Conservation (phyloP, 2,888 invertebrate genomes). For the Catocala fraxini region DNA sequence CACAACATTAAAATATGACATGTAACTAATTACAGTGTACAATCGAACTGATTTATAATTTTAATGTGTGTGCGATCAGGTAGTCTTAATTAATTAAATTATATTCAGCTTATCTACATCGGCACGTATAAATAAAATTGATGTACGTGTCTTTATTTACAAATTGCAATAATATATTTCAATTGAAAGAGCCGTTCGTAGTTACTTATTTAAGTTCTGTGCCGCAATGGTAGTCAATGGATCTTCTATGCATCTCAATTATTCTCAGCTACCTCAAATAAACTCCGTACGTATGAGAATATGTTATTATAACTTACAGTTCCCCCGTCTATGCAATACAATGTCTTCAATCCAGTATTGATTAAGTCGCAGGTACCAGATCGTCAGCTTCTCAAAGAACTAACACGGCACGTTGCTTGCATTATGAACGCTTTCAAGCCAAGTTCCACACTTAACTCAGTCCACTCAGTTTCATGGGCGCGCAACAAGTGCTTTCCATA, state of each 20-base stretch:
- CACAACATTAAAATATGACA: not conserved
- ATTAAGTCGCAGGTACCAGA: constrained; percentile 57
- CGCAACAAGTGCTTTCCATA: constrained; percentile 76
- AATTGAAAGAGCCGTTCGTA: too few species aligned
- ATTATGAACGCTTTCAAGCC: constrained; percentile 72
- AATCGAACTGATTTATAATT: constrained; percentile 1
- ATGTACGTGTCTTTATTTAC: too few species aligned
- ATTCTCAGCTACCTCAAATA: too few species aligned
- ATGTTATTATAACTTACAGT: not conserved
- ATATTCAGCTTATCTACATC: too few species aligned
- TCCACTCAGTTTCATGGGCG: constrained; percentile 66
- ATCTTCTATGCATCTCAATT: too few species aligned
- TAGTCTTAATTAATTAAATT: not conserved
- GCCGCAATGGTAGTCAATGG: too few species aligned
- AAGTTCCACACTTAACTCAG: constrained; percentile 70
- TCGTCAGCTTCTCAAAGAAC: constrained; percentile 61
- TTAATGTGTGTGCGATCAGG: not conserved
- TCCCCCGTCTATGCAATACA: not conserved
- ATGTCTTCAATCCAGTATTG: constrained; percentile 36
- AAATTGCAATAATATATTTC: too few species aligned
- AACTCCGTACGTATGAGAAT: too few species aligned
- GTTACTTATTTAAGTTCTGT: too few species aligned
- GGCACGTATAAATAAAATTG: too few species aligned
- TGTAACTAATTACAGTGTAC: not conserved
- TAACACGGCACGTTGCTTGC: constrained; percentile 62